Evolutionary conservation across 2,888 invertebrate species (phyloP).

Genomic region (Macropis europaea): DNA sequence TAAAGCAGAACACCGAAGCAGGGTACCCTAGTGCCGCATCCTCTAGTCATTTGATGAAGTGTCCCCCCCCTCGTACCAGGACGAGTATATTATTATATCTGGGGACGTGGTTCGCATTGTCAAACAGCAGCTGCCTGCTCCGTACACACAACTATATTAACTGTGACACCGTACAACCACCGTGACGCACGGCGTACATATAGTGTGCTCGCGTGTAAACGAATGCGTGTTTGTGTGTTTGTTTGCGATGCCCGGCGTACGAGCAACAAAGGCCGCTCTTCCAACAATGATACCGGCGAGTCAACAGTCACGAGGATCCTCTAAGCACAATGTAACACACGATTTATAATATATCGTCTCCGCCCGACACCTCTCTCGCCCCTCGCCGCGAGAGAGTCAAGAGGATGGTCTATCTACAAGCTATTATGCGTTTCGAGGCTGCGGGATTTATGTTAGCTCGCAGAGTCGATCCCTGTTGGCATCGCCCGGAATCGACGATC

Average conservation of each 20-base stretch:
- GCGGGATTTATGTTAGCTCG: conserved; percentile 31
- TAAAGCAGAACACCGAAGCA: conserved; percentile 50
- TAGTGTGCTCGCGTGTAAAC: not conserved
- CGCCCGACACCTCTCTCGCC: conserved; percentile 47
- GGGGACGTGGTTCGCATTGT: conserved; percentile 73
- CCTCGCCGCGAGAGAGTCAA: conserved; percentile 37
- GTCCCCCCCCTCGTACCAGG: conserved; percentile 64
- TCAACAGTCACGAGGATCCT: conserved; percentile 77
- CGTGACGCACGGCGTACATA: not conserved
- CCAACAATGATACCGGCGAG: conserved; percentile 76
- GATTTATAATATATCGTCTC: conserved; percentile 74
- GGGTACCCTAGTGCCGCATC: conserved; percentile 63
- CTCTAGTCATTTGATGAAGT: conserved; percentile 76
- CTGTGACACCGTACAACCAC: conserved; percentile 42
- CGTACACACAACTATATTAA: conserved; percentile 74
- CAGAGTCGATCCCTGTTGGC: not conserved
- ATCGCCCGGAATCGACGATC: conserved; percentile 19
- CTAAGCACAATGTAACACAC: conserved; percentile 76
- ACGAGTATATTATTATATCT: conserved; percentile 76
- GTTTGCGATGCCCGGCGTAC: conserved; percentile 74
- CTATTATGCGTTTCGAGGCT: conserved; percentile 50
- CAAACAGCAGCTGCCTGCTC: conserved; percentile 73
- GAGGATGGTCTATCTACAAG: conserved; percentile 42
- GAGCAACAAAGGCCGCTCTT: conserved; percentile 74
- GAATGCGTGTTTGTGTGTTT: conserved; percentile 68